Base-by-base conservation (phyloP, 2,113 vertebrate species). In the Prietella phreatophila region DNA sequence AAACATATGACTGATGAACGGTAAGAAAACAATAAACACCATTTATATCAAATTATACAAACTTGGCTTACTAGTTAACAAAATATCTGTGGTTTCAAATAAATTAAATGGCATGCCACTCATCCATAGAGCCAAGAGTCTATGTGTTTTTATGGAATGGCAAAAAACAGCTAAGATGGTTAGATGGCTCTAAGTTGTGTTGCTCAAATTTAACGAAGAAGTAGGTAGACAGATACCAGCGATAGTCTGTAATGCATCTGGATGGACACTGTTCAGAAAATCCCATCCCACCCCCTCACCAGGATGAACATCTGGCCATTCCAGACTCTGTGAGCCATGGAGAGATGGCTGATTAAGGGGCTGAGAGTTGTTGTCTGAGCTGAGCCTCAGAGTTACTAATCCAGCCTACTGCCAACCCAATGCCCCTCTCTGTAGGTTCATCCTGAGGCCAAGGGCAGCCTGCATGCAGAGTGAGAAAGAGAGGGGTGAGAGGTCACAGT, bases 381-480 rank as follows among this genome's bases (percentile, higher is more conserved):
- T 27, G 71, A 88, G 86, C 30, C 85, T 79, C 50, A 84, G 88
- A 88, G 80, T 60, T 86, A 90, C 89, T 95, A 94, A 94, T 95
- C 93, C 93, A 89, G 90, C 92, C 93, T 91, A 92, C 92, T 93
- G 91, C 89, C 93, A 93, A 93, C 91, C 88, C 69, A 78, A 89
- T 91, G 92, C 93, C 93, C 88, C 50, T 86, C 88, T 92, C 89
- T 91, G 65, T 76, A 94, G 92, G 95, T 95, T 96, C 95, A 96
- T 92, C 91, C 92, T 92, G 94, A 94, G 95, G 95, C 89, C 94
- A 92, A 91, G 93, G 91, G 93, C 93, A 95, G 91, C 91, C 92
- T 93, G 92, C 93, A 94, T 95, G 91, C 93, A 90, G 81, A 88
- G 87, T 86, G 84, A 56, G n/a, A 27, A 47, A 17, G 42, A 20